Conservation (phyloP, 2,113 vertebrate genomes). For the Aix galericulata region DNA sequence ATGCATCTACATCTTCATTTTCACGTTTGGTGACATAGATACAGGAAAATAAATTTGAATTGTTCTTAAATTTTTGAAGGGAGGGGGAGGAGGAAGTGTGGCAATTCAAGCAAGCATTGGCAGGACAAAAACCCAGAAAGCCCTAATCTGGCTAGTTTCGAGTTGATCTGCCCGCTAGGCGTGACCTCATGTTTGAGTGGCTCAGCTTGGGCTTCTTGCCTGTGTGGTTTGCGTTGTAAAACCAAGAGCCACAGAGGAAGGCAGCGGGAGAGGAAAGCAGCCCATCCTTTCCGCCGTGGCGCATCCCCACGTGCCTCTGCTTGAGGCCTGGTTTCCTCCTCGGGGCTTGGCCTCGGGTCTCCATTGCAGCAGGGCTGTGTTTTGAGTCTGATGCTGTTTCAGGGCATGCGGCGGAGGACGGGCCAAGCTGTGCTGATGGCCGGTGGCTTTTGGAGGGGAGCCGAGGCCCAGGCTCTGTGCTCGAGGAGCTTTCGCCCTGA, state of each 20-base stretch:
- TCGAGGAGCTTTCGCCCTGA: background rate
- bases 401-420: background rate
- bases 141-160: background rate
- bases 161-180: background rate
- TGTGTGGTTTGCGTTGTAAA: constrained; percentile 11
- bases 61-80: background rate
- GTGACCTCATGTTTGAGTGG: background rate
- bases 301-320: background rate
- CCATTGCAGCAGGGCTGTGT: too few relatives aligned
- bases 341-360: background rate
- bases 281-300: rapidly evolving
- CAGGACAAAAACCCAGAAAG: background rate
- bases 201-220: background rate
- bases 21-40: background rate
- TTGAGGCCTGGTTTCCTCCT: background rate
- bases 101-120: background rate
- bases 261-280: background rate
- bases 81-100: background rate
- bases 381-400: background rate
- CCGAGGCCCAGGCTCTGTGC: rapidly evolving
- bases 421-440: background rate
- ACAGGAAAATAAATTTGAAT: background rate
- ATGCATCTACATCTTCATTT: background rate
- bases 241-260: background rate
- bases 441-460: background rate